Evolutionary conservation across 2,797 vertebrate species (phyloP), one percentile per base, ranked within the genome.

Genomic region (Enteromius fasciolatus): DNA sequence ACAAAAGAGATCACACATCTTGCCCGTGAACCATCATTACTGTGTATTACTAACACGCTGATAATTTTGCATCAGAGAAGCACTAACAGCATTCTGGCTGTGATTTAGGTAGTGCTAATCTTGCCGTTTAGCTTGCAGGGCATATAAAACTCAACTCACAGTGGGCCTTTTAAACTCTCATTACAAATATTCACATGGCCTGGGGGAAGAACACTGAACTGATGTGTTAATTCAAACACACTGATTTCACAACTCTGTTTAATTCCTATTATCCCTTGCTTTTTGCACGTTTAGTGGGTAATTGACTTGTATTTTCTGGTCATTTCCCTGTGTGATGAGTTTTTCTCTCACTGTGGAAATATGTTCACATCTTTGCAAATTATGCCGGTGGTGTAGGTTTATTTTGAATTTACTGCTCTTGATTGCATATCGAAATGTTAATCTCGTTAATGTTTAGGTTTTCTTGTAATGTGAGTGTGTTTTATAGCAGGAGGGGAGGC

Each of bases 121-220:
- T 78, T 74, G 76, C 64, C n/a, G 39, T 80, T 86, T 72, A 50
- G 50, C 63, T 78, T 63, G 74, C 48, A 66, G 67, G 76, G 75
- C 75, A 74, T 83, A 68, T 78, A 85, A 79, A 83, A 81, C 76
- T 59, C 67, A 80, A 76, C 54, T 81, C 87, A 44, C 85, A 85
- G 61, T 76, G 85, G 81, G 85, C 77, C 87, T 86, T 83, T 88
- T 86, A 85, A 86, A 86, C 78, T 85, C 86, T 87, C 77, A 84
- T 87, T 87, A 86, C 76, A 75, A 87, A 80, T 83, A 81, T 72
- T 80, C 83, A 86, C 25, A 57, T 61, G 73, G 87, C 81, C 85
- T 59, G 76, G 17, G 69, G 85, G 64, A 70, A 61, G 70, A 63
- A 75, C 52, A 78, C 52, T 59, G 48, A 87, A 83, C 78, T 79